Evolutionary conservation across 2,113 vertebrate genomes (phyloP), one percentile per base, ranked within the genome.

Genomic region (Caloenas nicobarica): DNA sequence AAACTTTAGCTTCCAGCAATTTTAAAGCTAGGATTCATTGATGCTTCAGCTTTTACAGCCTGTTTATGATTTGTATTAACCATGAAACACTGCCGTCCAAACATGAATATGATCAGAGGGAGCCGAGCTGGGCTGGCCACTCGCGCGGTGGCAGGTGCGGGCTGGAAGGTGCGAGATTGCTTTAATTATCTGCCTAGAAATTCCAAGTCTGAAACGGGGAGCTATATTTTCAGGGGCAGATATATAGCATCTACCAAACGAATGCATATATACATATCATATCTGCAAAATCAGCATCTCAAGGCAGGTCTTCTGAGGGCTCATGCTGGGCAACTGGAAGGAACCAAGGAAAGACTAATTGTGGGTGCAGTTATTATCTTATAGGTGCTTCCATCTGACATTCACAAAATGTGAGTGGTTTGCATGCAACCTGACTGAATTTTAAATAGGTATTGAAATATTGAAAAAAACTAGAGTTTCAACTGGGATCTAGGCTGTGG

Each of bases 1-100:
- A 96, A 98, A 97, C 93, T 97, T 98, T 81, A 91, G 89, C 95
- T 95, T 88, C 82, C 48, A 95, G 96, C 95, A 94, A 92, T 96
- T 94, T 96, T 80, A 90, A 97, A 96, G 91, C 91, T 50, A 91
- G 86, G 62, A 93, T 94, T 94, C 81, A 96, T 50, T 93, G 93
- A 93, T 0, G 17, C 72, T 82, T 94, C 93, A 82, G 70, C 66
- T 92, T 89, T 96, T 77, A 91, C 42, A 89, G 91, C 71, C 72
- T 78, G 84, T 91, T 95, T 97, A 89, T 97, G 95, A 94, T 97
- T 95, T 93, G 89, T 95, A 95, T 94, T 93, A 97, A 91, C 88
- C 62, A 72, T 51, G 78, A 96, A 83, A 94, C 81, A 76, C 86
- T 60, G 65, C 85, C 5, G 4, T 34, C 79, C 24, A 81, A 92